phyloP scores from a whole-genome alignment of 2,888 invertebrate species.

The Lapara coniferarum region DNA sequence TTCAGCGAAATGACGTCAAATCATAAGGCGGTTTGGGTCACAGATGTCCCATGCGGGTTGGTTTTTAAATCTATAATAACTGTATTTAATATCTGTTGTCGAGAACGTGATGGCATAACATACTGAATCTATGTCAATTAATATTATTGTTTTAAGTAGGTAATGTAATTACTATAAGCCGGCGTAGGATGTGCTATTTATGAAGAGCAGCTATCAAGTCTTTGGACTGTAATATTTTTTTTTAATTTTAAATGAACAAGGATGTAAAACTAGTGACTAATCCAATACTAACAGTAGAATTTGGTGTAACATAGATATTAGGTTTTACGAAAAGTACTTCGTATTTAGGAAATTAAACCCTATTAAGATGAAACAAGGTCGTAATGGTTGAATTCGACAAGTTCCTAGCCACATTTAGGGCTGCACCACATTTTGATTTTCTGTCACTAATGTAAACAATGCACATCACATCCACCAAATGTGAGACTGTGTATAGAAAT shows the following conservation, averaged over 20 bases:
- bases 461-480: too few species aligned
- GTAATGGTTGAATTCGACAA: neutral
- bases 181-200: neutral
- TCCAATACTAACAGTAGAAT: neutral
- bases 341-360: too few species aligned
- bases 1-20: conserved; percentile 23
- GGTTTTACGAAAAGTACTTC: neutral
- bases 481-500: too few species aligned
- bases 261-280: neutral
- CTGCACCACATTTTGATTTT: too few species aligned
- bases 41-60: conserved; percentile 23
- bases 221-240: neutral
- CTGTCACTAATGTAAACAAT: too few species aligned
- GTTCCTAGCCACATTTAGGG: neutral
- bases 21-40: conserved; percentile 24
- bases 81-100: conserved; percentile 10
- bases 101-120: conserved; percentile 9
- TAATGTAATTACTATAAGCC: neutral
- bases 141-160: too few species aligned
- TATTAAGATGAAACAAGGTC: too few species aligned
- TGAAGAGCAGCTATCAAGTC: neutral
- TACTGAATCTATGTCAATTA: neutral
- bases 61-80: conserved; percentile 23
- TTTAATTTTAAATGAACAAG: too few species aligned
- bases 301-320: neutral